Percentiles rank a stretch among this genome's conserved stretches.
Evolutionary conservation across 2,888 invertebrate species (phyloP).

Genomic region (Micropterix aruncella): DNA sequence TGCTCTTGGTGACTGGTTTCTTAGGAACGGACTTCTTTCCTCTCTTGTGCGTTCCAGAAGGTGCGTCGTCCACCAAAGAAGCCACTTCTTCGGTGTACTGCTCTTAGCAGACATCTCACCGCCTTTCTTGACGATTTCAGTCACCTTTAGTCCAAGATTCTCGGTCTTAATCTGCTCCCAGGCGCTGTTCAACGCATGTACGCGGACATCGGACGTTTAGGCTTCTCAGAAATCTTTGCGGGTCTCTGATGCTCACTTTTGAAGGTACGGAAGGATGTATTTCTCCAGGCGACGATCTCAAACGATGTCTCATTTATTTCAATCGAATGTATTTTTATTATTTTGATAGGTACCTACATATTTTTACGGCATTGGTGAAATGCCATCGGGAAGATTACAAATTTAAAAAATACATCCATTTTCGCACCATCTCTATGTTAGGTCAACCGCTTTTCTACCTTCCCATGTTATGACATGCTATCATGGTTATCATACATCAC

Average conservation of each 20-base stretch:
- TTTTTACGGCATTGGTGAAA: no score
- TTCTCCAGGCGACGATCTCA: slow-evolving; percentile 41
- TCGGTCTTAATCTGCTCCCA: slow-evolving; percentile 81
- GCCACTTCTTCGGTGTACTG: slow-evolving; percentile 80
- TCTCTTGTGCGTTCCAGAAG: slow-evolving; percentile 42
- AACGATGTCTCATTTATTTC: no score
- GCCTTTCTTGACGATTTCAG: slow-evolving; percentile 88
- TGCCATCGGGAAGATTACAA: no score
- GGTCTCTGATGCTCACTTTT: slow-evolving; percentile 43
- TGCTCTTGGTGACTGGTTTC: slow-evolving; percentile 24
- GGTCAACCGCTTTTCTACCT: no score
- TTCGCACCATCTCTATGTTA: no score
- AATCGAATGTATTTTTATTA: no score
- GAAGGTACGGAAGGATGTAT: slow-evolving; percentile 40
- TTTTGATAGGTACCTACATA: no score
- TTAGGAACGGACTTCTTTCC: slow-evolving; percentile 18
- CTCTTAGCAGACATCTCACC: slow-evolving; percentile 79
- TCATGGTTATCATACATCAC: no score
- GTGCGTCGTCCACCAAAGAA: slow-evolving; percentile 60
- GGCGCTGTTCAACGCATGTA: slow-evolving; percentile 86
- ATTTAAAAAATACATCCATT: no score
- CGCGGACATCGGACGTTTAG: slow-evolving; percentile 85
- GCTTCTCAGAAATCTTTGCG: slow-evolving; percentile 71
- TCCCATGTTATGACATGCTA: no score
- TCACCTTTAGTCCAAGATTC: slow-evolving; percentile 80